Conservation (phyloP, 2,888 invertebrate species). For the Sphinx pinastri region DNA sequence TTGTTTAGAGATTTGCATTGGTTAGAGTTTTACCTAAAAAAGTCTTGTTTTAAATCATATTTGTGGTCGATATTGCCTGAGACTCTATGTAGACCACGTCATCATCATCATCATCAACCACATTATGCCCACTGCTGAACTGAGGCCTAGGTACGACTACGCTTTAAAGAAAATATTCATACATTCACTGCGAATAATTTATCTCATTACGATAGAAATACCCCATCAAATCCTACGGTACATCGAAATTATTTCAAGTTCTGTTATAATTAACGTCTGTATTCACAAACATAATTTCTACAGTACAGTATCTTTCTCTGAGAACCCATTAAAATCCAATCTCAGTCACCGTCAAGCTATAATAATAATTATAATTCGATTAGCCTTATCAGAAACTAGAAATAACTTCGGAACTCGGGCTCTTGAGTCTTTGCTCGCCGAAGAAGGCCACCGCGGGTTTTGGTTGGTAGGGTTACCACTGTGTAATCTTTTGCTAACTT, state of each 20-base stretch:
- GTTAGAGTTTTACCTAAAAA: too few relatives aligned
- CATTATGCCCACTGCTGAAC: too few relatives aligned
- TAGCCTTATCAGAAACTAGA: conserved; percentile 13
- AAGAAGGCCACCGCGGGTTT: too few relatives aligned
- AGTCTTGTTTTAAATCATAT: too few relatives aligned
- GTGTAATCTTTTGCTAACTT: not conserved
- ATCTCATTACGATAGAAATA: too few relatives aligned
- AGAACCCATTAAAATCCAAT: conserved; percentile 6
- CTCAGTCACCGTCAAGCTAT: not conserved
- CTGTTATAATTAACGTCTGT: not conserved
- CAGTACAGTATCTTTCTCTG: not conserved
- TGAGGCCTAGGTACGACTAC: too few relatives aligned
- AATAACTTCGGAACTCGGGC: not conserved
- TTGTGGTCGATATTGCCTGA: too few relatives aligned
- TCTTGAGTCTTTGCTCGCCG: not conserved
- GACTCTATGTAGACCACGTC: too few relatives aligned
- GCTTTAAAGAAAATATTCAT: too few relatives aligned
- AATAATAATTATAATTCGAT: not conserved
- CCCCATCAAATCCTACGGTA: not conserved
- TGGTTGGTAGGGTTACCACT: not conserved
- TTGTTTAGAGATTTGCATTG: too few relatives aligned
- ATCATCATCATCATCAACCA: too few relatives aligned
- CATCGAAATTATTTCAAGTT: not conserved
- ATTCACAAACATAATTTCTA: not conserved
- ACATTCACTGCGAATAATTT: too few relatives aligned